phyloP scores from a whole-genome alignment of 1,140 invertebrate species.

The Drosophila nebulosa region DNA sequence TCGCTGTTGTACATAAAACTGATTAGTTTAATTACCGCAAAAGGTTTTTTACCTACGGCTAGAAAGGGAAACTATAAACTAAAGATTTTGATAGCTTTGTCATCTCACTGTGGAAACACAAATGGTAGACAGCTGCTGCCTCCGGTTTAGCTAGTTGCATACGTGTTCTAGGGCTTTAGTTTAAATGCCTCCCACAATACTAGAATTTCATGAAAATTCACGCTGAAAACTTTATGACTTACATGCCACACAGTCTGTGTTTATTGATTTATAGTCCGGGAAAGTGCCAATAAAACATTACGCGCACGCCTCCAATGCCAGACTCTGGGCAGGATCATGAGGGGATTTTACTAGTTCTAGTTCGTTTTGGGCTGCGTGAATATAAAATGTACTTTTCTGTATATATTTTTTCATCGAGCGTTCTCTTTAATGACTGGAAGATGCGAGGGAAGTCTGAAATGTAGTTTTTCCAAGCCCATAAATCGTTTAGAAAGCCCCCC shows the following conservation, averaged over 20 bases:
- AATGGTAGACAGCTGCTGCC: background rate
- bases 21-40: conserved; percentile 4
- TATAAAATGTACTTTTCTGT: conserved; percentile 60
- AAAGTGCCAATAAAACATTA: conserved; percentile 73
- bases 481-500: conserved; percentile 58
- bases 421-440: conserved; percentile 51
- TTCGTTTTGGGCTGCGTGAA: conserved; percentile 11
- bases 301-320: background rate
- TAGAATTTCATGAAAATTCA: conserved; percentile 22
- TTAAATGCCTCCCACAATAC: conserved; percentile 15
- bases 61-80: background rate
- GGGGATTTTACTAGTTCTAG: conserved; percentile 12
- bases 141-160: conserved; percentile 3
- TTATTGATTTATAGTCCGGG: conserved; percentile 75
- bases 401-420: conserved; percentile 64
- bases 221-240: conserved; percentile 69
- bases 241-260: conserved; percentile 66
- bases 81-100: conserved; percentile 2
- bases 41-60: background rate
- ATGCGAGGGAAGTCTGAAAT: background rate
- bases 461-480: conserved; percentile 30
- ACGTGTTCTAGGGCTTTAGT: background rate
- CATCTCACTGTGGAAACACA: background rate
- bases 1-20: background rate
- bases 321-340: conserved; percentile 42